Percentiles rank a stretch among this genome's conserved stretches.
These are phyloP conservation scores for Pedicia rivosa DNA, from an alignment of 2,888 invertebrate genomes.

Conservation along the genomic window DNA sequence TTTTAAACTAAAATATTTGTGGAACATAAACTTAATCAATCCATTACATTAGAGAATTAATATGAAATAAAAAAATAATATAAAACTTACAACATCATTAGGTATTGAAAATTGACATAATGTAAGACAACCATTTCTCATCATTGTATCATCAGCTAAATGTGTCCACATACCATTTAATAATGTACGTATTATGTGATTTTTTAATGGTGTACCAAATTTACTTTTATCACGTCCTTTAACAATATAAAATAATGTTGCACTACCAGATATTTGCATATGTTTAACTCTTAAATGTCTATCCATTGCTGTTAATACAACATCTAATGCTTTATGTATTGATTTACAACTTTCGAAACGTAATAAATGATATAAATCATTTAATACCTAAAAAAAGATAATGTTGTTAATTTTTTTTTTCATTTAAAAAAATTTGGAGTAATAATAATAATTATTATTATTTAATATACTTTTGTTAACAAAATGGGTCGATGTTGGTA, in stretches of 20 bases:
- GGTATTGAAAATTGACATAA: conserved; percentile 92
- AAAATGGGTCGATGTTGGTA: conserved; percentile 77
- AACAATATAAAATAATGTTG: conserved; percentile 87
- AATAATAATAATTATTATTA: background rate
- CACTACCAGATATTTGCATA: conserved; percentile 89
- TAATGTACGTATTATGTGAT: conserved; percentile 64
- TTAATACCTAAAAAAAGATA: conserved; percentile 52
- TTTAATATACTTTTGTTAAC: conserved; percentile 34
- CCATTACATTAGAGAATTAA: background rate
- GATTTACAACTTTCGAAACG: conserved; percentile 66
- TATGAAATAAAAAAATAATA: no score
- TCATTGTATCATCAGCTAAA: conserved; percentile 77
- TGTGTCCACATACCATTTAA: conserved; percentile 82
- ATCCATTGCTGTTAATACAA: conserved; percentile 82
- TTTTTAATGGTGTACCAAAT: conserved; percentile 56
- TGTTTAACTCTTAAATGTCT: conserved; percentile 71
- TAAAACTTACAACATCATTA: conserved; percentile 71
- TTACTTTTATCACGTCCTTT: conserved; percentile 67
- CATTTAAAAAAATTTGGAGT: background rate
- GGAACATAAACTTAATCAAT: background rate
- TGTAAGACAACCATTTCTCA: conserved; percentile 90
- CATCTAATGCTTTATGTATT: conserved; percentile 56
- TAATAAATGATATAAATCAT: conserved; percentile 78
- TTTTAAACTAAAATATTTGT: no score
- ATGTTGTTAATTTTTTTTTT: background rate